Conservation (phyloP, 2,888 invertebrate genomes). For the Drosophila histrio region DNA sequence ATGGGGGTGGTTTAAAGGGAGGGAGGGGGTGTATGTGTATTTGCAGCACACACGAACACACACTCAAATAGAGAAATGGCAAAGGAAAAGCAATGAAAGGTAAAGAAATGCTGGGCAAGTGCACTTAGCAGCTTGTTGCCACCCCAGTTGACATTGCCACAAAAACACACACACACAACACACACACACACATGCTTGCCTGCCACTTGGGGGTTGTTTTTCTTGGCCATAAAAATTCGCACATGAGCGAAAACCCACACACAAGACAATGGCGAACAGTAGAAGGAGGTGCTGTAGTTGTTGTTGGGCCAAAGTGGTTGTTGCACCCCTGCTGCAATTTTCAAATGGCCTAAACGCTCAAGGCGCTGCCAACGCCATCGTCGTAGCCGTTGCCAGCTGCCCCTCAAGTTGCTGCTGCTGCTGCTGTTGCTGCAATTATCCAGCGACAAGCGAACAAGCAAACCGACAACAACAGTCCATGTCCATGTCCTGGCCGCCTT, state of each 20-base stretch:
- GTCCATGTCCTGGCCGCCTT: constrained; percentile 61
- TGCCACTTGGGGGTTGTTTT: constrained; percentile 75
- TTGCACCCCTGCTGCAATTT: constrained; percentile 62
- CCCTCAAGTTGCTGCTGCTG: constrained; percentile 47
- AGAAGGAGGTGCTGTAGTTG: constrained; percentile 29
- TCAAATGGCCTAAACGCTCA: constrained; percentile 77
- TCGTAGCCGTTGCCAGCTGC: constrained; percentile 23
- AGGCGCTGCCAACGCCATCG: constrained; percentile 52
- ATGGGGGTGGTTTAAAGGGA: not conserved
- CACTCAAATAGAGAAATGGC: constrained; percentile 30
- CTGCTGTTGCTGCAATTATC: constrained; percentile 51
- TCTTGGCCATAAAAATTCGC: constrained; percentile 72
- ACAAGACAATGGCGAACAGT: constrained; percentile 58
- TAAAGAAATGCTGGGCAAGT: constrained; percentile 74
- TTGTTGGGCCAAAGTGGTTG: constrained; percentile 61
- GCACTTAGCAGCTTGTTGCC: constrained; percentile 77
- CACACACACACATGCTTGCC: constrained; percentile 21
- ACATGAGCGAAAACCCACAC: constrained; percentile 58
- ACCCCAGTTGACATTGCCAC: constrained; percentile 76
- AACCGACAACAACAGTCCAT: constrained; percentile 51
- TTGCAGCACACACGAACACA: not conserved
- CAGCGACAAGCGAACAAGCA: constrained; percentile 42
- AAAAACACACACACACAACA: constrained; percentile 30
- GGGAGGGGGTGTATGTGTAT: not conserved
- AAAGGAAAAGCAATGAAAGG: constrained; percentile 53